Evolutionary conservation across 2,113 vertebrate genomes (phyloP).

Genomic region (Columba janthina): DNA sequence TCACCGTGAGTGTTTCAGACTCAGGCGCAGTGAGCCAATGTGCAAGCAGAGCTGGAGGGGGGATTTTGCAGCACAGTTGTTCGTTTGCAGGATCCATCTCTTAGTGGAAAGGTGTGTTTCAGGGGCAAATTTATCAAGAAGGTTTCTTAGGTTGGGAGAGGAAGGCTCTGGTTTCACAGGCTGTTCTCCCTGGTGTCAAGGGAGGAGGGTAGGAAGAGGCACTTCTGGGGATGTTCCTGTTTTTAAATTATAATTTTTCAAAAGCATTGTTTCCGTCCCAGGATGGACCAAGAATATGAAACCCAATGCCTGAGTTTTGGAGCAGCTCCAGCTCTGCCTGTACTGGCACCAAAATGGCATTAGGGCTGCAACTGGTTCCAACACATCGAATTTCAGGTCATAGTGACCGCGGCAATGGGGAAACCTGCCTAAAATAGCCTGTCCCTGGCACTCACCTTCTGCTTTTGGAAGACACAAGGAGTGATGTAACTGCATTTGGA

Average conservation of each 20-base stretch:
- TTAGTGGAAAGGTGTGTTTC: rapidly evolving
- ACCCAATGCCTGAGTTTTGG: not conserved
- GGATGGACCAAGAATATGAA: not conserved
- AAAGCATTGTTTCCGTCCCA: not conserved
- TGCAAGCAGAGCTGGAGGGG: not conserved
- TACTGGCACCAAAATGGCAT: rapidly evolving
- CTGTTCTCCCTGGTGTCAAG: not conserved
- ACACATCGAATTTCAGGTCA: not conserved
- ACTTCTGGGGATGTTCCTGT: not conserved
- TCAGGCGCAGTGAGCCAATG: too few species aligned
- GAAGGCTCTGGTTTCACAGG: not conserved
- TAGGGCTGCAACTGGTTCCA: not conserved
- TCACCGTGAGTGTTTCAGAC: not conserved
- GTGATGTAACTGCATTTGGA: not conserved
- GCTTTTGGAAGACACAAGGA: not conserved
- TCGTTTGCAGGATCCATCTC: not conserved
- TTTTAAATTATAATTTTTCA: not conserved
- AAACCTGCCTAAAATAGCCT: not conserved
- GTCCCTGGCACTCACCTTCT: not conserved
- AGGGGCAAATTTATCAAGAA: not conserved
- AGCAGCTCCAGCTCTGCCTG: not conserved
- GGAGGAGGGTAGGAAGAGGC: not conserved
- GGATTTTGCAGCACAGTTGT: rapidly evolving
- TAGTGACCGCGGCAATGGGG: not conserved
- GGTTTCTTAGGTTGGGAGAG: not conserved